Percentiles rank a stretch among this genome's conserved stretches.
Conservation (phyloP, 92 coral and sea anemone genomes). For the Heteractis magnifica region DNA sequence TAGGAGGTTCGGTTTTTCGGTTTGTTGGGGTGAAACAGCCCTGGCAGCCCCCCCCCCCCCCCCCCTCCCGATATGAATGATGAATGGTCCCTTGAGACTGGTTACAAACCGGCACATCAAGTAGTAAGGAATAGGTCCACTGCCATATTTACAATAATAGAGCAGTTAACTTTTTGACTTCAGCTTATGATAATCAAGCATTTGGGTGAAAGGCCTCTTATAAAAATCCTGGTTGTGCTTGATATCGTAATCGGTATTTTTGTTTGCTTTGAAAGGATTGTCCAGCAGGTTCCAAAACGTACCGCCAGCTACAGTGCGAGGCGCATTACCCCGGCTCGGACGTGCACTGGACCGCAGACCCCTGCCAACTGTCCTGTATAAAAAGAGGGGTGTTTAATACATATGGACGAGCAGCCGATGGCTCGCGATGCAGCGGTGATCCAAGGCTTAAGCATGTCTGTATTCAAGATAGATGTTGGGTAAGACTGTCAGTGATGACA, state of each 20-base stretch:
- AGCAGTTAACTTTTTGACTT: no score
- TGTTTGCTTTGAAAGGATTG: constrained; percentile 53
- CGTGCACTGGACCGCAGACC: constrained; percentile 53
- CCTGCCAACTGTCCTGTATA: constrained; percentile 66
- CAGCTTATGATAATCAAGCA: no score
- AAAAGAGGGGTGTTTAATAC: neutral
- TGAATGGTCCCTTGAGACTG: no score
- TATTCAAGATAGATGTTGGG: constrained; percentile 79
- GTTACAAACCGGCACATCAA: no score
- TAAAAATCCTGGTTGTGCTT: no score
- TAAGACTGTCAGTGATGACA: constrained; percentile 15
- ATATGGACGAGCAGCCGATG: constrained; percentile 74
- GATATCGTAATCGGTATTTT: neutral
- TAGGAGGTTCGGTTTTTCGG: no score
- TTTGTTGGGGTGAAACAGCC: no score
- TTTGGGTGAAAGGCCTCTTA: no score
- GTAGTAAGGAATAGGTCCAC: no score
- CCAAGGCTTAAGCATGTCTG: constrained; percentile 67
- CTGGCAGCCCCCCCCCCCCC: no score
- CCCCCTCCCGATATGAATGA: no score
- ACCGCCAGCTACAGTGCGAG: constrained; percentile 68
- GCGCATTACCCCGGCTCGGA: constrained; percentile 32
- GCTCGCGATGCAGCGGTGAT: constrained; percentile 70
- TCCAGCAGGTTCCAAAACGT: constrained; percentile 58
- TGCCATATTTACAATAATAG: no score